A percentile compares a stretch with the other conserved stretches of the same genome.
These are phyloP conservation scores for Eurystomus gularis DNA, from an alignment of 2,113 vertebrate genomes.

Conservation along the genomic window DNA sequence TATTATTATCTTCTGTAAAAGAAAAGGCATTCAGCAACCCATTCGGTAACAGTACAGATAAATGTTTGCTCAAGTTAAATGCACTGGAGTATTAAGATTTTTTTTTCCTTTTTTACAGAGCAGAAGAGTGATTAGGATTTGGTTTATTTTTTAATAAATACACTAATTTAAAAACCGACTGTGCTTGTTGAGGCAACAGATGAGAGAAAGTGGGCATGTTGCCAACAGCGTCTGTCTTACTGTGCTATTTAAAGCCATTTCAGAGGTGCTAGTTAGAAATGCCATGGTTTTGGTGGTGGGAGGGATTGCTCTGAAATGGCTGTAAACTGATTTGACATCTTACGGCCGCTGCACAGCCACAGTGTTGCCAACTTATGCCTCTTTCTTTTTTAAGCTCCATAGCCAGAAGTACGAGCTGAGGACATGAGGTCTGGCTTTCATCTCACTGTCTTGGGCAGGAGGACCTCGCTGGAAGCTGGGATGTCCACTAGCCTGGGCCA, in stretches of 20 bases:
- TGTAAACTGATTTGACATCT: rapidly evolving
- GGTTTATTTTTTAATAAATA: not conserved
- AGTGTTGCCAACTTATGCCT: not conserved
- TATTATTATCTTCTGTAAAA: not conserved
- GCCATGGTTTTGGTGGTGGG: not conserved
- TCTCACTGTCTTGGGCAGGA: not conserved
- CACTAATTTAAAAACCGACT: not conserved
- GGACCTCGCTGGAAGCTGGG: not conserved
- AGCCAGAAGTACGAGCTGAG: not conserved
- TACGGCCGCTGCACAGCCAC: not conserved
- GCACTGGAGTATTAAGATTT: not conserved
- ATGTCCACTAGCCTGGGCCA: not conserved
- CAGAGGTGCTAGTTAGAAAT: not conserved
- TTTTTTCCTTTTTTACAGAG: not conserved
- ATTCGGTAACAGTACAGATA: not conserved
- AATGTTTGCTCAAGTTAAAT: not conserved
- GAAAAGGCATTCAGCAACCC: not conserved
- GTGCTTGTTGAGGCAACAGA: not conserved
- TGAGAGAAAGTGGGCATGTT: not conserved
- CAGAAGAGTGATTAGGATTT: not conserved
- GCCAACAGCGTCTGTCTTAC: not conserved
- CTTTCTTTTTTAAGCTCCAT: not conserved
- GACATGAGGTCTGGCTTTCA: not conserved
- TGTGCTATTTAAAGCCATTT: not conserved
- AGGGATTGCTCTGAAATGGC: not conserved